These are phyloP conservation scores for Nothobranchius furzeri DNA, from an alignment of 2,113 vertebrate genomes.

Conservation along the genomic window DNA sequence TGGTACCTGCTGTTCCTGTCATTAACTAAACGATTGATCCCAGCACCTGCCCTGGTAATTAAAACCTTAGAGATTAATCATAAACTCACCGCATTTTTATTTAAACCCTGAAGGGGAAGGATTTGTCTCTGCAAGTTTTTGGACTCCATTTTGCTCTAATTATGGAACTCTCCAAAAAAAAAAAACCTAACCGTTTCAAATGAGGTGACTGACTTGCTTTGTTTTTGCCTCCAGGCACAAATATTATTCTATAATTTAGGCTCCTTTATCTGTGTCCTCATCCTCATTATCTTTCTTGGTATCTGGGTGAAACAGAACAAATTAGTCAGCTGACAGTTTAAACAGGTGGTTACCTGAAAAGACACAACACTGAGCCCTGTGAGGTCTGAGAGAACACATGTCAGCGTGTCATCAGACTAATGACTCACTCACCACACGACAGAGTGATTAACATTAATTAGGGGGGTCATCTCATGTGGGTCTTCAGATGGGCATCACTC, in stretches of 20 bases:
- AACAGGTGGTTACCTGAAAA: conserved; percentile 41
- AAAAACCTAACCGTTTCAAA: conserved; percentile 21
- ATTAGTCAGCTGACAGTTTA: conserved; percentile 9
- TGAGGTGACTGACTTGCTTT: conserved; percentile 10
- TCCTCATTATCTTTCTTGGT: conserved; percentile 19
- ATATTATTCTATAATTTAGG: conserved; percentile 27
- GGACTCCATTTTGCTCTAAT: conserved; percentile 3
- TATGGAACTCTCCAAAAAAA: neutral
- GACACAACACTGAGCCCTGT: conserved; percentile 15
- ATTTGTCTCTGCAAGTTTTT: conserved; percentile 21
- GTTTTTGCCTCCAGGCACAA: neutral
- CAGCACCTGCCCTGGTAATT: conserved; percentile 65
- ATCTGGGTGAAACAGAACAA: conserved; percentile 22
- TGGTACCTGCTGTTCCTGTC: conserved; percentile 54
- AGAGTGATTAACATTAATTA: conserved; percentile 56
- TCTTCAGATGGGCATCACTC: conserved; percentile 22
- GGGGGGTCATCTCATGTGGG: conserved; percentile 18
- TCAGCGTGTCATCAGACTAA: conserved; percentile 43
- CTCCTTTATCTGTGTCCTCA: conserved; percentile 4
- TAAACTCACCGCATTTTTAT: conserved; percentile 21
- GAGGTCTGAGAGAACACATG: conserved; percentile 41
- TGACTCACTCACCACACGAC: conserved; percentile 25
- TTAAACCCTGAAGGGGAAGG: neutral
- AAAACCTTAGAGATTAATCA: conserved; percentile 69
- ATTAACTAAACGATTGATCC: conserved; percentile 61